Evolutionary conservation across 1,140 invertebrate genomes (phyloP), one percentile per base, ranked within the genome.

Genomic region (Asobara japonica): DNA sequence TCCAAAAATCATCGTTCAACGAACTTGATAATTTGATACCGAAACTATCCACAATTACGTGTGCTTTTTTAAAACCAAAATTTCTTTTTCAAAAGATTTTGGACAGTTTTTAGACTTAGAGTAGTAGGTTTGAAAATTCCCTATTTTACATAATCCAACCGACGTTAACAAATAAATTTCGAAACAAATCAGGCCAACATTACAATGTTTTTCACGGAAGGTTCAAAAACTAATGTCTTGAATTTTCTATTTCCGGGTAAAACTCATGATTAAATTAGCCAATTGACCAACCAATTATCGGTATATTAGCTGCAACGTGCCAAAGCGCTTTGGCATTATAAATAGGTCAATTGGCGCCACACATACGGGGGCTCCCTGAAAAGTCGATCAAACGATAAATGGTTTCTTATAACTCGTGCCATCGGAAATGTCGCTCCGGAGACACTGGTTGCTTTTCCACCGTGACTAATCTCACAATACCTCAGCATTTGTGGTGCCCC

Each of bases 381-480:
- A 62, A 16, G 0, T 62, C 27, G 29, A 62, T 62, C 25, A 30
- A 62, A 30, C 29, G 29, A 62, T 62, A 62, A 29, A 62, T 62
- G n/a, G n/a, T 62, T 29, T 27, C 25, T 30, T 30, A 62, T 62
- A 31, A 31, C 18, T 62, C n/a, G 25, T 20, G 29, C 25, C 60
- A 62, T 62, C 29, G 60, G n/a, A 62, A 30, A 62, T 62, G 25
- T 56, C 22, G 18, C 51, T 22, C 18, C 3, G 22, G 51, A 56
- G 51, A 56, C 20, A 56, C 51, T 56, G 20, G 22, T 56, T 27
- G 22, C 5, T 22, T 56, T 56, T 56, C 20, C 51, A 29, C 78
- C 79, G 77, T 83, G 79, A 83, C 79, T 83, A 84, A 84, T 84
- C 78, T 83, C 66, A 76, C 69, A 77, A 61, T 80, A 77, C 80